Conservation (phyloP, 2,888 invertebrate species). For the Coelopa pilipes region DNA sequence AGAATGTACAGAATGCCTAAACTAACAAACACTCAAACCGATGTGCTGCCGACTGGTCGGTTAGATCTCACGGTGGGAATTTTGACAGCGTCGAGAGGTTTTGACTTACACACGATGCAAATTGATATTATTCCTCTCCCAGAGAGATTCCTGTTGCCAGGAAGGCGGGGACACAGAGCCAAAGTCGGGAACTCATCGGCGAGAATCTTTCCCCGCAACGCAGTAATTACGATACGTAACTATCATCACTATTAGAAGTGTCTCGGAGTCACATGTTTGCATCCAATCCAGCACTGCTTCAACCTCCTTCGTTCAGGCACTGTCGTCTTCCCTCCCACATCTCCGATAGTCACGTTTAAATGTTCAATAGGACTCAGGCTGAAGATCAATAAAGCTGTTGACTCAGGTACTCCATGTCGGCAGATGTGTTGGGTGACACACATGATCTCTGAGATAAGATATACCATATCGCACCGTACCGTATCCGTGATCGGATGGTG, state of each 20-base stretch:
- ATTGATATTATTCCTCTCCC: background rate
- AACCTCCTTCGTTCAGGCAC: background rate
- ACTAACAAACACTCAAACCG: slow-evolving; percentile 20
- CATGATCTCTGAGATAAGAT: slow-evolving; percentile 21
- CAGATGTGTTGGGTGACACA: background rate
- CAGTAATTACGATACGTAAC: background rate
- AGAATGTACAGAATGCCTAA: slow-evolving; percentile 25
- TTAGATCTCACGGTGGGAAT: slow-evolving; percentile 25
- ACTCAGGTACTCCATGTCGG: background rate
- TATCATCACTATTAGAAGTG: background rate
- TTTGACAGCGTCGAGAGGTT: slow-evolving; percentile 24
- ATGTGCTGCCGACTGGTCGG: background rate
- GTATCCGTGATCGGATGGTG: no score
- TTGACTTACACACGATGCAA: slow-evolving; percentile 14
- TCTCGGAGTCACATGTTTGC: background rate
- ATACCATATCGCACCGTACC: background rate
- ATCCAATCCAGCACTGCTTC: background rate
- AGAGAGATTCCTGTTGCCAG: background rate
- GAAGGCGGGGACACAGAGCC: no score
- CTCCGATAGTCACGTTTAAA: background rate
- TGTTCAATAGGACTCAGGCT: background rate
- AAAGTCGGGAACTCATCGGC: no score
- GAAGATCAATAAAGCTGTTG: slow-evolving; percentile 7
- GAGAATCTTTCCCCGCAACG: background rate
- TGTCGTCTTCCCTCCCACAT: background rate